These are phyloP conservation scores for Cephus pulcher DNA, from an alignment of 2,888 invertebrate species.

Conservation along the genomic window DNA sequence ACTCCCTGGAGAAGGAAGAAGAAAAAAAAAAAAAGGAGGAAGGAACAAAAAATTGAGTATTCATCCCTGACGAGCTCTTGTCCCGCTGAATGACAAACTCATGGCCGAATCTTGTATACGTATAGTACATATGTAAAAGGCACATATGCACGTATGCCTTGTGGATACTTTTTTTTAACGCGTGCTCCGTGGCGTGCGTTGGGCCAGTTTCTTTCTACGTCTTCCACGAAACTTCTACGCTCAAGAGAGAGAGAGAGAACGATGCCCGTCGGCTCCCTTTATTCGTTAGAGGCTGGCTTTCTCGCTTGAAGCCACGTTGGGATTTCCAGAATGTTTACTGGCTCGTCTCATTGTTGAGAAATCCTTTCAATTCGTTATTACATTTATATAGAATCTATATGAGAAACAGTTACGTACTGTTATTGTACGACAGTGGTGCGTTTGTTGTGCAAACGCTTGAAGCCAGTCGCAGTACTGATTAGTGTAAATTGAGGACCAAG, in stretches of 20 bases:
- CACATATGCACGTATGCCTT: background rate
- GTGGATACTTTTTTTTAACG: conserved; percentile 3
- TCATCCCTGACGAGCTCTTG: too few relatives aligned
- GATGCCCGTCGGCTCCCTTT: background rate
- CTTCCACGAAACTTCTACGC: conserved; percentile 22
- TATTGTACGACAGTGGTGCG: too few relatives aligned
- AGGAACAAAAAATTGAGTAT: too few relatives aligned
- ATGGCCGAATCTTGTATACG: conserved; percentile 9
- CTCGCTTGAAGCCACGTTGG: too few relatives aligned
- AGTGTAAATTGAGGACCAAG: background rate
- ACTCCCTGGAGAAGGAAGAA: too few relatives aligned
- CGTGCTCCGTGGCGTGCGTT: conserved; percentile 15
- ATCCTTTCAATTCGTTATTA: background rate
- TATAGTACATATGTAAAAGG: conserved; percentile 9
- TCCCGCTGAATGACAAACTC: conserved; percentile 11
- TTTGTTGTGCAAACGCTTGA: too few relatives aligned
- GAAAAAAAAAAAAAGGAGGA: too few relatives aligned
- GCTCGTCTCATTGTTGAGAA: too few relatives aligned
- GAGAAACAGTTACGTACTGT: too few relatives aligned
- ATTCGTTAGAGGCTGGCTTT: too few relatives aligned
- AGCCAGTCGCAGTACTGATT: background rate
- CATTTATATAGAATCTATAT: too few relatives aligned
- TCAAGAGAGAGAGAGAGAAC: conserved; percentile 3
- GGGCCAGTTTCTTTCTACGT: conserved; percentile 16
- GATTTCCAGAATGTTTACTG: too few relatives aligned